These are phyloP conservation scores for Edolisoma coerulescens DNA, from an alignment of 2,113 vertebrate genomes.

Conservation along the genomic window DNA sequence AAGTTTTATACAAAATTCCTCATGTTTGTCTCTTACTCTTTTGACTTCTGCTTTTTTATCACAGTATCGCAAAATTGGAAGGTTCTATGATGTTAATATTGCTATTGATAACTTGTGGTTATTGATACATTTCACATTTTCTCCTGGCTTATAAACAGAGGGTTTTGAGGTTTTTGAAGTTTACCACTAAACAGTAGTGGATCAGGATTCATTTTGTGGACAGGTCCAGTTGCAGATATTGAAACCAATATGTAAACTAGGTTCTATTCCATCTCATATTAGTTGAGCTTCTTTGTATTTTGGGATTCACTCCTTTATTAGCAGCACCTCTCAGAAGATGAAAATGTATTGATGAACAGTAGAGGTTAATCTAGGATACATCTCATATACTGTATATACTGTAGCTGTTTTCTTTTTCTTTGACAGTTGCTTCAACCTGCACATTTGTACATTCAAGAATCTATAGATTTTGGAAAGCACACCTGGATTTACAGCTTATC, in stretches of 20 bases:
- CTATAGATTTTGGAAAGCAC: not conserved
- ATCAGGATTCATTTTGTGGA: not conserved
- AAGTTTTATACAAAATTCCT: not conserved
- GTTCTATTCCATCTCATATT: not conserved
- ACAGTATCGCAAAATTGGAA: not conserved
- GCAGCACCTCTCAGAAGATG: not conserved
- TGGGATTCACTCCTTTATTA: not conserved
- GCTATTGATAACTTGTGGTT: not conserved
- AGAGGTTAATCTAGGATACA: not conserved
- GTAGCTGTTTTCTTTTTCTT: not conserved
- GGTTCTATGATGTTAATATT: not conserved
- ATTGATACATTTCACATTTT: not conserved
- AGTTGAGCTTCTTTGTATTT: not conserved
- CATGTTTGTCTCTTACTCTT: not conserved
- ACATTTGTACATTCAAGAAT: not conserved
- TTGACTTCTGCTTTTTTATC: not conserved
- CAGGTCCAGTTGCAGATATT: not conserved
- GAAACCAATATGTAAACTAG: not conserved
- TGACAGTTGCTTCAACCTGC: not conserved
- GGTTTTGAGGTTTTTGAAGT: not conserved
- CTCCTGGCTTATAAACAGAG: not conserved
- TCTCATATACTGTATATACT: not conserved
- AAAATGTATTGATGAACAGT: not conserved
- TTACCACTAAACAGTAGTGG: not conserved
- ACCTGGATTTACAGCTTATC: not conserved